Evolutionary conservation across 2,113 vertebrate genomes (phyloP), one percentile per base, ranked within the genome.

Genomic region (Gambusia holbrooki): DNA sequence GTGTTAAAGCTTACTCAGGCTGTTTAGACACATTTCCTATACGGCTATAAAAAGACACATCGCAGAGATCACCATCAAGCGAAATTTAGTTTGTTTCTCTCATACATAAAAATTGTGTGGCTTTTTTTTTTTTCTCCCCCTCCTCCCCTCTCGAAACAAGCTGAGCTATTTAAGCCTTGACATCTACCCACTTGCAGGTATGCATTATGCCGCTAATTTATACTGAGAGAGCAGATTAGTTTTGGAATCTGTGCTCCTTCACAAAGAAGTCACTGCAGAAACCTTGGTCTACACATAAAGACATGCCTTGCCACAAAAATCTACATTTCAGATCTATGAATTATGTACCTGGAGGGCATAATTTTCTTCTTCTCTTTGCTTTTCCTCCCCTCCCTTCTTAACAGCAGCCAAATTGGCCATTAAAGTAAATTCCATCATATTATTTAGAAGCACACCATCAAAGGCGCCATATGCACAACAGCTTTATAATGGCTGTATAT

Each of bases 401-500:
- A 81, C 71, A 73, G 74, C 81, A 77, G 73, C 66, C 65, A 79
- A 84, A 88, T 78, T 82, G 83, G 76, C 85, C 80, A 88, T 88
- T 85, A 87, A 86, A 86, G 80, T 77, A 62, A 85, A 87, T 84
- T 82, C 69, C 66, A 71, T 69, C 58, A 33, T 76, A 74, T 83
- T 83, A 86, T 85, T 88, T 84, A 79, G 72, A 81, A 63, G 63
- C 77, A 61, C 35, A 60, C 79, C 76, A 88, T 91, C 83, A 92
- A 88, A 88, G 76, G 30, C 81, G 82, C 80, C 81, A 69, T 77
- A 87, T 73, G 81, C 83, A 89, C 85, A 89, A 81, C 81, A 88
- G 85, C 82, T 87, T 88, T 84, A 77, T 90, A 90, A 90, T 87
- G 84, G 85, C 75, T 80, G 83, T 85, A 88, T 85, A 87, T 89